Percentiles rank a stretch among this genome's conserved stretches.
phyloP scores from a whole-genome alignment of 2,113 vertebrate genomes.

The Noctilio leporinus region DNA sequence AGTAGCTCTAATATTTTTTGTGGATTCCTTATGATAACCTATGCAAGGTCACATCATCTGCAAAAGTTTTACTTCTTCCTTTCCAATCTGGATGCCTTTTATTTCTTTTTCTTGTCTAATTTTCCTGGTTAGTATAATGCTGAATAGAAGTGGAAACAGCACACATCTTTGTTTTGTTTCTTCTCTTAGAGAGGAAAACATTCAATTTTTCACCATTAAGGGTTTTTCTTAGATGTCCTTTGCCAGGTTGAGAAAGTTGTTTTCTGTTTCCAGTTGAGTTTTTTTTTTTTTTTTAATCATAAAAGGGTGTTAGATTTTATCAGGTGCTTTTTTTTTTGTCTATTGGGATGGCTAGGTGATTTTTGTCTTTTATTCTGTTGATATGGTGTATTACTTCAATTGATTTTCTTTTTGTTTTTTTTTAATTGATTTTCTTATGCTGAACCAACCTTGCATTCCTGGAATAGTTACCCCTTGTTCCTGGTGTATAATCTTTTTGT shows the following conservation, averaged over 20 bases:
- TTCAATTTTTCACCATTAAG: background rate
- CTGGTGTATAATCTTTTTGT: background rate
- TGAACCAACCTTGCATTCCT: background rate
- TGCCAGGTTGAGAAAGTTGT: background rate
- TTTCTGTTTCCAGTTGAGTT: background rate
- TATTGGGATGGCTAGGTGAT: background rate
- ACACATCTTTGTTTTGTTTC: background rate
- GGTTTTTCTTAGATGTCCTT: background rate
- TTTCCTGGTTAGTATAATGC: background rate
- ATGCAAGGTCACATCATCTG: background rate
- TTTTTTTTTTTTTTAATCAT: background rate
- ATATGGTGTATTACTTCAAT: background rate
- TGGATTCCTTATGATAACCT: background rate
- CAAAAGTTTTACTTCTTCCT: background rate
- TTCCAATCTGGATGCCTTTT: background rate
- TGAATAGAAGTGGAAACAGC: background rate
- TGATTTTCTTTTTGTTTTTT: too few relatives aligned
- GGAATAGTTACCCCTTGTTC: background rate
- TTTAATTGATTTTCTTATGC: too few relatives aligned
- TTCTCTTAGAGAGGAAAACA: background rate
- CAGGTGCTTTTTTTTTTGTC: background rate
- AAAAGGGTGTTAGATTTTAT: background rate
- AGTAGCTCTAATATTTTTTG: background rate
- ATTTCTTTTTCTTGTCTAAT: background rate
- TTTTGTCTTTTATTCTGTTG: background rate